Evolutionary conservation across 2,797 vertebrate genomes (phyloP).

Genomic region (Channallabes apus): DNA sequence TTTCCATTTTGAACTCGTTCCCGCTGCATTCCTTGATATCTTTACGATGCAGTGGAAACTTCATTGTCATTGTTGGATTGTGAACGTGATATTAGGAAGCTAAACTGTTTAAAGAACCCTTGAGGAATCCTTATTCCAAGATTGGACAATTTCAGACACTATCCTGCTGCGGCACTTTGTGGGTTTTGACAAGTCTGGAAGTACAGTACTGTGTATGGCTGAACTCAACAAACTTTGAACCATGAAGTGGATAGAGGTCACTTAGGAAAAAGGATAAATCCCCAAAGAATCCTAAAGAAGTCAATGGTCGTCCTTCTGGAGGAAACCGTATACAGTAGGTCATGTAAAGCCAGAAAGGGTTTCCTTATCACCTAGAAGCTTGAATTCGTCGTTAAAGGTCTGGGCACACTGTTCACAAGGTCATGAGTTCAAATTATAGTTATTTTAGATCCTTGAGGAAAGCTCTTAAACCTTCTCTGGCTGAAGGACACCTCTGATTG

Average conservation of each 20-base stretch:
- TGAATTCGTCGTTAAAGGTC: not conserved
- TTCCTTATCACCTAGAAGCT: not conserved
- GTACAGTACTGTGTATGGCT: not conserved
- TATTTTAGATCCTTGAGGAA: not conserved
- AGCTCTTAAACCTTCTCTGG: not conserved
- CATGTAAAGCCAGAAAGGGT: not conserved
- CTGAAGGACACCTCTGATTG: too few relatives aligned
- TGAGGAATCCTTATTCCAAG: not conserved
- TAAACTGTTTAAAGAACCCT: not conserved
- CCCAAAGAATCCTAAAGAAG: not conserved
- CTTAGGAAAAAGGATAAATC: not conserved
- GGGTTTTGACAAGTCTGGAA: not conserved
- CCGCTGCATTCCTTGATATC: too few relatives aligned
- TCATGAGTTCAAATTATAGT: not conserved
- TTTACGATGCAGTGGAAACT: too few relatives aligned
- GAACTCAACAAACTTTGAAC: not conserved
- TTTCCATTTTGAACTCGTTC: too few relatives aligned
- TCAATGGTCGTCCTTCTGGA: too few relatives aligned
- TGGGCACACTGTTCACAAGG: not conserved
- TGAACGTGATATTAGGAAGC: too few relatives aligned
- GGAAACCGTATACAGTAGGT: not conserved
- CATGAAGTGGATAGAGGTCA: not conserved
- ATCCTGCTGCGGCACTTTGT: not conserved
- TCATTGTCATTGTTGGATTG: too few relatives aligned
- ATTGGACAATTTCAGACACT: not conserved